Percentiles rank a stretch among this genome's conserved stretches.
Evolutionary conservation across 2,113 vertebrate species (phyloP).

Genomic region (Halcyon malimbica): DNA sequence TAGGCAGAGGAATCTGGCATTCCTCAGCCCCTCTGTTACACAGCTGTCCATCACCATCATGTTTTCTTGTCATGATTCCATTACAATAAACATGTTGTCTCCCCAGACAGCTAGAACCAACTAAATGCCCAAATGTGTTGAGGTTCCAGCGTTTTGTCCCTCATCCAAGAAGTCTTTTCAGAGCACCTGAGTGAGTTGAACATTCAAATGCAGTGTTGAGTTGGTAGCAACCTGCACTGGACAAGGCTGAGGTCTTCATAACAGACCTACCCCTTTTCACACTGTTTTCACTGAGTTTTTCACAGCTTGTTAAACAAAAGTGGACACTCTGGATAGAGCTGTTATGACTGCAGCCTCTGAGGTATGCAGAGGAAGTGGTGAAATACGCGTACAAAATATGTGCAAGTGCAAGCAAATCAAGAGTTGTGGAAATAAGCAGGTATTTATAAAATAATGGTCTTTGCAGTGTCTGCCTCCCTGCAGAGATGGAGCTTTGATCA

Average conservation of each 20-base stretch:
- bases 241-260: not conserved
- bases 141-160: not conserved
- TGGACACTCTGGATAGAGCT: not conserved
- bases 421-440: not conserved
- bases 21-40: not conserved
- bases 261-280: not conserved
- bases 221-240: not conserved
- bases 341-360: not conserved
- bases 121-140: not conserved
- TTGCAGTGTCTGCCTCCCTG: not conserved
- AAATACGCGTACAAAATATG: not conserved
- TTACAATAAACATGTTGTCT: not conserved
- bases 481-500: not conserved
- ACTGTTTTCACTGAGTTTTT: not conserved
- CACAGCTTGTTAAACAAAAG: not conserved
- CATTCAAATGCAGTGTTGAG: not conserved
- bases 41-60: not conserved
- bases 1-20: not conserved
- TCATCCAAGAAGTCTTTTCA: not conserved
- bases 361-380: not conserved
- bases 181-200: not conserved
- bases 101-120: not conserved
- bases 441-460: not conserved
- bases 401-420: not conserved
- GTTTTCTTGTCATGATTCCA: not conserved